These are phyloP conservation scores for Meliscaeva auricollis DNA, from an alignment of 2,888 invertebrate species.

Conservation along the genomic window DNA sequence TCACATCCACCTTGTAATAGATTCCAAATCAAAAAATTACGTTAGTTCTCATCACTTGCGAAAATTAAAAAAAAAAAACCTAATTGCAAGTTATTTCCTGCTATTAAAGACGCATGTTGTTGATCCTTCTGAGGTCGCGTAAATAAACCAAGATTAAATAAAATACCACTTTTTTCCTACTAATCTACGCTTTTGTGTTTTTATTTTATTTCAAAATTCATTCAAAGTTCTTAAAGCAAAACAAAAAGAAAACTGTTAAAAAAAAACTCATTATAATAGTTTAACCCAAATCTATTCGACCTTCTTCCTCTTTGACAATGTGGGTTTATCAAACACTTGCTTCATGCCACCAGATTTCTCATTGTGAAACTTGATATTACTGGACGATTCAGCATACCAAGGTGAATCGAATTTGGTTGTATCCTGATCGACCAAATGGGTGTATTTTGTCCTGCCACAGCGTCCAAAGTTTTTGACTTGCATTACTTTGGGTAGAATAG, in stretches of 20 bases:
- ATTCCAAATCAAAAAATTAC: no score
- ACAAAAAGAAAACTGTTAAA: background rate
- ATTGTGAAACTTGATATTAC: slow-evolving; percentile 93
- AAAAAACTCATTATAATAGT: background rate
- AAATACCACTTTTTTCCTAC: no score
- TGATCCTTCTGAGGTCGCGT: no score
- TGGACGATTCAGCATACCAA: slow-evolving; percentile 96
- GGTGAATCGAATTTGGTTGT: slow-evolving; percentile 99
- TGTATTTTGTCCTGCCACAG: slow-evolving; percentile 99
- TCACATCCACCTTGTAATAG: no score
- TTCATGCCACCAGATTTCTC: slow-evolving; percentile 97
- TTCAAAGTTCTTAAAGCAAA: background rate
- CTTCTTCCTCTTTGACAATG: slow-evolving; percentile 84
- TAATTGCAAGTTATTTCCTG: no score
- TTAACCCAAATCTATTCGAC: slow-evolving; percentile 76
- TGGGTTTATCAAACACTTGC: slow-evolving; percentile 95
- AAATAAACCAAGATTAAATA: no score
- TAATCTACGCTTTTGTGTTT: no score
- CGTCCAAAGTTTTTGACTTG: slow-evolving; percentile 99
- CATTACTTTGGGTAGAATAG: slow-evolving; percentile 99
- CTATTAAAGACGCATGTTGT: no score
- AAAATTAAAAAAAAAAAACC: no score
- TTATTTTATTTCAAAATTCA: no score
- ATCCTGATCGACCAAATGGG: slow-evolving; percentile 99
- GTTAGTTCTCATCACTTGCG: no score